Percentiles rank a stretch among this genome's conserved stretches.
phyloP scores from a whole-genome alignment of 37 sponge, comb jelly and placozoan species.

The Halisarca cf. caerulea region DNA sequence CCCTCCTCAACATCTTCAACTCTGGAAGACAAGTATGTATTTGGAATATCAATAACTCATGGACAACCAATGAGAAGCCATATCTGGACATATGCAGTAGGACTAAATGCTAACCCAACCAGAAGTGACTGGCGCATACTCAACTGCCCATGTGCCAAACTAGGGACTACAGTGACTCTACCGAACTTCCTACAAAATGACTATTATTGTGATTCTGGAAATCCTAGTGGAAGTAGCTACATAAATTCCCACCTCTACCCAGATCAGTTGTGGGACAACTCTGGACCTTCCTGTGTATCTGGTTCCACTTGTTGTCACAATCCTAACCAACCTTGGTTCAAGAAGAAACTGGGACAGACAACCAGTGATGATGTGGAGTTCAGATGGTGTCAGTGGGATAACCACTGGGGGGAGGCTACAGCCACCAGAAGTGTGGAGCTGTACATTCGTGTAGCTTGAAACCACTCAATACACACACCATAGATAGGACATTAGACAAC shows the following conservation, averaged over 20 bases:
- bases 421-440: too few species aligned
- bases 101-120: not conserved
- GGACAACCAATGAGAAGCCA: not conserved
- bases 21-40: not conserved
- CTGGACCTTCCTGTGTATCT: too few species aligned
- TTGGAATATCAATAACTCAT: slow-evolving; percentile 7
- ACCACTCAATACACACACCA: too few species aligned
- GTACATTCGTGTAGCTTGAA: too few species aligned
- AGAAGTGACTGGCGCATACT: too few species aligned
- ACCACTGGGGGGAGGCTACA: too few species aligned
- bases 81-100: slow-evolving; percentile 25
- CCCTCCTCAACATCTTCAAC: not conserved
- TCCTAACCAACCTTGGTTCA: too few species aligned
- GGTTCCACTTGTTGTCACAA: too few species aligned
- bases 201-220: slow-evolving; percentile 21
- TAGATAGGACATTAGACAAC: too few species aligned
- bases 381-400: too few species aligned
- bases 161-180: slow-evolving; percentile 4
- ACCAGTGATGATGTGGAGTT: too few species aligned
- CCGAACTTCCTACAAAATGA: slow-evolving; percentile 5
- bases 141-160: not conserved
- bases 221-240: not conserved
- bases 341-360: too few species aligned
- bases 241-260: slow-evolving; percentile 3
- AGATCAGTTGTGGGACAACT: slow-evolving; percentile 15